phyloP scores from a whole-genome alignment of 2,113 vertebrate species.

The Bubo bubo region DNA sequence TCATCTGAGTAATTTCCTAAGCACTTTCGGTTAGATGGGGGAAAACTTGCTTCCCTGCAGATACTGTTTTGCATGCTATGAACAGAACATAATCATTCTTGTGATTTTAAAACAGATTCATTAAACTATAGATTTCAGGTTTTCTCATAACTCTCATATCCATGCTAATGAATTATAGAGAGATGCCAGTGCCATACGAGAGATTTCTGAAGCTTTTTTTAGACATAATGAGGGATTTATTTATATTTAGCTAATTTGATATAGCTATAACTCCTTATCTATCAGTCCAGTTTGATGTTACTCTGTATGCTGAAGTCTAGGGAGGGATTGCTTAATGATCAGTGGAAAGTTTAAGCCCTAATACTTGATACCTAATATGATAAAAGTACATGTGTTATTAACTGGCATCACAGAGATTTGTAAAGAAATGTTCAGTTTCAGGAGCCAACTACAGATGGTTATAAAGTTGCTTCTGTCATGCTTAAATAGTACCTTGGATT shows the following conservation, averaged over 20 bases:
- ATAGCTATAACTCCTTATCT: neutral
- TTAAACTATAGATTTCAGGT: neutral
- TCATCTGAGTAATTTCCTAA: neutral
- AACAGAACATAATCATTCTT: accelerated
- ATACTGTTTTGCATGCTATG: neutral
- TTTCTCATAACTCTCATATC: neutral
- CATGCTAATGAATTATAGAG: neutral
- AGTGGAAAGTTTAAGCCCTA: neutral
- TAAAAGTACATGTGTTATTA: neutral
- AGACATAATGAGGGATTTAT: neutral
- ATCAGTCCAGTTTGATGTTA: neutral
- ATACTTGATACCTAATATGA: neutral
- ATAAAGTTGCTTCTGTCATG: neutral
- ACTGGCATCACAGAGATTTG: neutral
- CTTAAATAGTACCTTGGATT: neutral
- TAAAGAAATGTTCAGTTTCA: neutral
- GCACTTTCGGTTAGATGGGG: neutral
- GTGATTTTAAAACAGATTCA: neutral
- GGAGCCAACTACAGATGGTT: neutral
- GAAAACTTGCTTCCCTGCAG: neutral
- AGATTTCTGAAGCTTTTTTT: neutral
- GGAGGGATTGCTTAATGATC: neutral
- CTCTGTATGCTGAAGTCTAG: neutral
- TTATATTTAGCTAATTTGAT: neutral
- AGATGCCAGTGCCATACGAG: neutral